phyloP scores from a whole-genome alignment of 2,797 vertebrate species.

The Rhyacichthys aspro region DNA sequence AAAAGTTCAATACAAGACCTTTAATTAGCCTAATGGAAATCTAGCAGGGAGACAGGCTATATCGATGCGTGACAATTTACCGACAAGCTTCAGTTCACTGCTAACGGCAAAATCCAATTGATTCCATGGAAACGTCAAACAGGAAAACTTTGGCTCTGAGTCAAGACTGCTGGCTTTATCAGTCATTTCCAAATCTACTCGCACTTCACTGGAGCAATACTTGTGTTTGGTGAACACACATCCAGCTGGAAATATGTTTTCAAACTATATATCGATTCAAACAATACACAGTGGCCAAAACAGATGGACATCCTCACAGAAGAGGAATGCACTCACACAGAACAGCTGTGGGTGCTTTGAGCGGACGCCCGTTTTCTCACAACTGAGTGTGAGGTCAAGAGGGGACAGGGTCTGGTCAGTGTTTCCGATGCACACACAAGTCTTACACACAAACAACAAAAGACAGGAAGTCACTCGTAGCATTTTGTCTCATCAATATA shows the following conservation, averaged over 20 bases:
- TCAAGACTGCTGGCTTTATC: conserved; percentile 32
- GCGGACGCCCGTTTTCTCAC: conserved; percentile 42
- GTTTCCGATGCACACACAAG: conserved; percentile 10
- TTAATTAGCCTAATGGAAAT: conserved; percentile 27
- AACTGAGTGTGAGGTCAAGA: conserved; percentile 46
- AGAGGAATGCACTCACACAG: conserved; percentile 31
- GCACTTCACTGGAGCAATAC: not conserved
- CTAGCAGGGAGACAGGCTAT: conserved; percentile 4
- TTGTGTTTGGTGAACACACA: too few species aligned
- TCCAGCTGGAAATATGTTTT: conserved; percentile 3
- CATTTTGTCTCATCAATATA: too few species aligned
- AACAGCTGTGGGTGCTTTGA: conserved; percentile 50
- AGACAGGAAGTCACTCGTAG: too few species aligned
- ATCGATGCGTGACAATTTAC: conserved; percentile 43
- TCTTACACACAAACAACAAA: too few species aligned
- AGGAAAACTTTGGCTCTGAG: conserved; percentile 11
- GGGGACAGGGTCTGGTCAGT: conserved; percentile 38
- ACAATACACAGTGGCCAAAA: conserved; percentile 22
- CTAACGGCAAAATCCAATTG: conserved; percentile 44
- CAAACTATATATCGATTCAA: conserved; percentile 6
- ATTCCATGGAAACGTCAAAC: conserved; percentile 41
- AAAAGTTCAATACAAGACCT: too few species aligned
- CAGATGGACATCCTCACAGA: conserved; percentile 44
- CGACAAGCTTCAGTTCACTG: conserved; percentile 22
- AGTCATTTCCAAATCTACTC: not conserved